phyloP scores from a whole-genome alignment of 1,140 invertebrate genomes.

The Neodiprion lecontei region DNA sequence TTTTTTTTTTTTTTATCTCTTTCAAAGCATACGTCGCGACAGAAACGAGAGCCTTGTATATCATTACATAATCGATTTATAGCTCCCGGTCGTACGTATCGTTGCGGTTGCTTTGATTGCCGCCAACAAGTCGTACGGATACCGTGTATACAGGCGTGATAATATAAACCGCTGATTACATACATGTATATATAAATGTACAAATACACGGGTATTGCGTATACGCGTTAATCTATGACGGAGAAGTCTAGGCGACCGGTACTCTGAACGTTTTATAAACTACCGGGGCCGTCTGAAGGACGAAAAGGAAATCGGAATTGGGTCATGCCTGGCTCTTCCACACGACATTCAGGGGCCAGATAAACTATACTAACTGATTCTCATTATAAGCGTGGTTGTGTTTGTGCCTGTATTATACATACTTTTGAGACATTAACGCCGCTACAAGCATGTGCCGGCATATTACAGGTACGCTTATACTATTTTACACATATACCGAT shows the following conservation, averaged over 20 bases:
- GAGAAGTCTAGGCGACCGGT: too few relatives aligned
- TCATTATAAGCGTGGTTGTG: background rate
- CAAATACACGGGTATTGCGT: background rate
- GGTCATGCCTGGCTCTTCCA: background rate
- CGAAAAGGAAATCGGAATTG: background rate
- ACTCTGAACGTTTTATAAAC: too few relatives aligned
- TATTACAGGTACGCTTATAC: background rate
- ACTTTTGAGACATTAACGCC: background rate
- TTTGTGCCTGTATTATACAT: background rate
- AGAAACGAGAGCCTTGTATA: background rate
- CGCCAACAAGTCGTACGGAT: background rate
- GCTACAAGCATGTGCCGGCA: background rate
- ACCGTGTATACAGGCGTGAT: background rate
- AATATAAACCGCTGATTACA: background rate
- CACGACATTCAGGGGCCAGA: background rate
- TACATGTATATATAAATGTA: too few relatives aligned
- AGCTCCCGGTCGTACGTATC: background rate
- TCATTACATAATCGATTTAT: constrained; percentile 1
- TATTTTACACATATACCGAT: background rate
- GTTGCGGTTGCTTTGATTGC: background rate
- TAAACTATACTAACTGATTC: background rate
- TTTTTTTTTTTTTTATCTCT: too few relatives aligned
- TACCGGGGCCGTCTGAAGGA: background rate
- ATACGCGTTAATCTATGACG: too few relatives aligned
- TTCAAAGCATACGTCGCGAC: too few relatives aligned